Evolutionary conservation across 2,113 vertebrate species (phyloP).

Genomic region (Xiphophorus maculatus): DNA sequence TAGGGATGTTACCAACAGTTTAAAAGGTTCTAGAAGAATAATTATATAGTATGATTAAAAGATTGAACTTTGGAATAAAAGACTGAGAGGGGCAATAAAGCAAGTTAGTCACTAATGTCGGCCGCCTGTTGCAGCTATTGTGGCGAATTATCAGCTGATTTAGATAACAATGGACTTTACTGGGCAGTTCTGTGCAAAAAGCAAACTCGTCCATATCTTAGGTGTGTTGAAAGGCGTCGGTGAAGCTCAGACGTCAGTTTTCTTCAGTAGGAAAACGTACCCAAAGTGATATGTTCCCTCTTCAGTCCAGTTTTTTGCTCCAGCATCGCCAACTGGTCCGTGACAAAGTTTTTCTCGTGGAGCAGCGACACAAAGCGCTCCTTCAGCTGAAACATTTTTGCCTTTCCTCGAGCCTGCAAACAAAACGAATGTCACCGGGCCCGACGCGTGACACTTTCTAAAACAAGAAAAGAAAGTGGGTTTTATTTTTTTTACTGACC

Average conservation of each 20-base stretch:
- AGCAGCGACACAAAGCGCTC: conserved; percentile 83
- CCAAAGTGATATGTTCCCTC: conserved; percentile 83
- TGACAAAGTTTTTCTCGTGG: conserved; percentile 82
- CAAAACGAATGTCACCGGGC: neutral
- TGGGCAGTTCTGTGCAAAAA: neutral
- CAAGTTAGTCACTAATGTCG: neutral
- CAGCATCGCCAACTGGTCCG: conserved; percentile 78
- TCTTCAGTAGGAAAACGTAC: conserved; percentile 67
- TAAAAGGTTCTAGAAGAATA: neutral
- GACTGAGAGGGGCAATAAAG: conserved; percentile 21
- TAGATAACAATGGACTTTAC: neutral
- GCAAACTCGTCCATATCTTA: neutral
- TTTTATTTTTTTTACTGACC: conserved; percentile 40
- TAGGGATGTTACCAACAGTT: conserved; percentile 20
- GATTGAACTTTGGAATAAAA: conserved; percentile 46
- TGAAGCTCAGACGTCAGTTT: neutral
- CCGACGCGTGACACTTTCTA: fast-evolving
- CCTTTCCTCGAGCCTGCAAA: conserved; percentile 28
- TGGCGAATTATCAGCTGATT: neutral
- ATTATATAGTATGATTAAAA: neutral
- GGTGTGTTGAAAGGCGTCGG: neutral
- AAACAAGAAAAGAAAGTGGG: no score
- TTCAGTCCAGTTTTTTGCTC: conserved; percentile 85
- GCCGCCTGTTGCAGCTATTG: neutral
- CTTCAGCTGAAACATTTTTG: conserved; percentile 69